Base-by-base conservation (phyloP, 2,113 vertebrate genomes). In the Oceanodroma tethys region DNA sequence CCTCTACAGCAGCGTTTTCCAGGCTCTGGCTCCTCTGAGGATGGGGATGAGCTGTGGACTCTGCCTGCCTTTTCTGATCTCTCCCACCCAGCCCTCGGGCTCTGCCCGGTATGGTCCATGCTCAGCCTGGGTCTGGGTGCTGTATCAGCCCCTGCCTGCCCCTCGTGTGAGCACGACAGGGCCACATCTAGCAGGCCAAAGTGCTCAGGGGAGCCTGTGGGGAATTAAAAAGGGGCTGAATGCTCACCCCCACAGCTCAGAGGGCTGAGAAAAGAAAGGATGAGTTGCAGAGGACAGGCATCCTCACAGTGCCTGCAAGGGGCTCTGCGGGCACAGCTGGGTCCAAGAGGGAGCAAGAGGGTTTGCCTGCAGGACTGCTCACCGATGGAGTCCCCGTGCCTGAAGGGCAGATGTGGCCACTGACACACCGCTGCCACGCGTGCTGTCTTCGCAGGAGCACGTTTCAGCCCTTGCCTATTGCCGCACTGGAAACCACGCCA, bases 401-500 rank as follows among this genome's bases (percentile, higher is more conserved):
- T 0, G 0, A 66, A 67, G n/a, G 43, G 21, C 55, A 78, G 25
- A 55, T 0, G 3, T 59, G 45, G 71, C 36, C 65, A 43, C 32
- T 29, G 56, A 22, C 29, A 47, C 43, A 27, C n/a, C 3, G 2
- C 83, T 88, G 83, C 23, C n/a, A 50, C 67, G 32, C 0, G 0
- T 10, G 18, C 1, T 0, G 16, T 36, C 71, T 50, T 68, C 36
- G 48, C 12, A 72, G 85, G 76, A 63, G 52, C 30, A 42, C 7
- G 1, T 53, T 85, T 72, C 59, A 55, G 5, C 15, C 36, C 43
- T 74, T 82, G 40, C 34, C 66, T 53, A 34, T 19, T 60, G 20
- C 55, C 7, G 1, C 15, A 3, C 16, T 52, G 67, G 18, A 86
- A 67, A 40, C 40, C 7, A 4, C 0, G 0, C 18, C 2, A 5